These are phyloP conservation scores for Pangasius mekongensis DNA, from an alignment of 2,797 vertebrate species.

Conservation along the genomic window DNA sequence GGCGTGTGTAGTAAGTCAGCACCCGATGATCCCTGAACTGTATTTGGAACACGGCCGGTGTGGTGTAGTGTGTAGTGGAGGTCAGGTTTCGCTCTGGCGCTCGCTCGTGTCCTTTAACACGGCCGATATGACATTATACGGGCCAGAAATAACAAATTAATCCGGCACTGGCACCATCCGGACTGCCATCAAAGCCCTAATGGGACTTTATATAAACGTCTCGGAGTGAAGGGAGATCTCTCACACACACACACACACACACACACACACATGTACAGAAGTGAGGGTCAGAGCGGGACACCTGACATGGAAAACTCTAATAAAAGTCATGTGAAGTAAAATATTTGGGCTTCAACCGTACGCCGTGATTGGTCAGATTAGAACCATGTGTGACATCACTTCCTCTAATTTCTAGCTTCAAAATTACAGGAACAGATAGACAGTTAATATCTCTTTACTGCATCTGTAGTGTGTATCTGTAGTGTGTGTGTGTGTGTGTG, in stretches of 20 bases:
- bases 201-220: slow-evolving; percentile 10
- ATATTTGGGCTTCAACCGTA: background rate
- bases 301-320: background rate
- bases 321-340: background rate
- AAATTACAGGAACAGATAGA: background rate
- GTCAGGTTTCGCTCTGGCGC: background rate
- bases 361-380: background rate
- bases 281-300: background rate
- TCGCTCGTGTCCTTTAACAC: slow-evolving; percentile 68
- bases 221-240: background rate
- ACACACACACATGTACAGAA: background rate
- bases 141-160: slow-evolving; percentile 67
- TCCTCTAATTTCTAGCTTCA: background rate
- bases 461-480: background rate
- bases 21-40: background rate
- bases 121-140: slow-evolving; percentile 68
- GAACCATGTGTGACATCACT: background rate
- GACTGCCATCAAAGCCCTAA: slow-evolving; percentile 47
- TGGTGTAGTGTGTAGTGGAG: background rate
- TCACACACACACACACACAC: slow-evolving; percentile 9
- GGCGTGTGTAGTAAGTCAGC: background rate
- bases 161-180: slow-evolving; percentile 65
- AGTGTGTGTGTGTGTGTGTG: slow-evolving; percentile 14
- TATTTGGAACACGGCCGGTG: background rate
- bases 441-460: background rate